Evolutionary conservation across 2,888 invertebrate species (phyloP).

Genomic region (Euplexia lucipara): DNA sequence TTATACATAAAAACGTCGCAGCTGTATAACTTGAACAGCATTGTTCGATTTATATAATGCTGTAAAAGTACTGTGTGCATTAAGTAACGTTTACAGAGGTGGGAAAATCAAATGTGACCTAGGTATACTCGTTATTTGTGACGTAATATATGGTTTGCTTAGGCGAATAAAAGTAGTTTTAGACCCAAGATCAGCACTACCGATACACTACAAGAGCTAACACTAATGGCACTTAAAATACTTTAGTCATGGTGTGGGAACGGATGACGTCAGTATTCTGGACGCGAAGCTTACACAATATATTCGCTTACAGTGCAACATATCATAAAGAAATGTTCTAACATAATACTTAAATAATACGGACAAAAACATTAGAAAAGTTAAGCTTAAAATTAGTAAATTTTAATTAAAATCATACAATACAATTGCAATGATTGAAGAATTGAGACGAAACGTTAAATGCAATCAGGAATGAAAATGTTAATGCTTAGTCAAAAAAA

Average conservation of each 20-base stretch:
- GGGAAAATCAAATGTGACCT: conserved; percentile 41
- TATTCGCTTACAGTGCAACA: conserved; percentile 48
- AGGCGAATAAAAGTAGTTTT: conserved; percentile 51
- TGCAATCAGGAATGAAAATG: conserved; percentile 80
- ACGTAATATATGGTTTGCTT: conserved; percentile 35
- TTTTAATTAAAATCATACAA: conserved; percentile 47
- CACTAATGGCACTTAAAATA: conserved; percentile 81
- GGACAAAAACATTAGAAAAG: conserved; percentile 45
- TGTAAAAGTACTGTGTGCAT: conserved; percentile 22
- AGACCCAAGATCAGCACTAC: conserved; percentile 67
- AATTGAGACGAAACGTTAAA: conserved; percentile 70
- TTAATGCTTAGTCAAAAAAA: conserved; percentile 63
- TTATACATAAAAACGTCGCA: conserved; percentile 26
- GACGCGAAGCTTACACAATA: conserved; percentile 46
- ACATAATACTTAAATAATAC: conserved; percentile 57
- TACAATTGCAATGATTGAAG: conserved; percentile 51
- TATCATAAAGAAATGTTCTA: conserved; percentile 33
- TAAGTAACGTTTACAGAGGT: conserved; percentile 38
- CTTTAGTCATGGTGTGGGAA: conserved; percentile 54
- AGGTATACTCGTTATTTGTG: conserved; percentile 36
- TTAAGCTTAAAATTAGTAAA: conserved; percentile 52
- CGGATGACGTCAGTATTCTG: conserved; percentile 52
- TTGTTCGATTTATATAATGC: conserved; percentile 26
- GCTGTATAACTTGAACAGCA: conserved; percentile 20
- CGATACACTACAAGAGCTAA: conserved; percentile 64